Conservation (phyloP, 2,888 invertebrate species). For the Tinea trinotella region DNA sequence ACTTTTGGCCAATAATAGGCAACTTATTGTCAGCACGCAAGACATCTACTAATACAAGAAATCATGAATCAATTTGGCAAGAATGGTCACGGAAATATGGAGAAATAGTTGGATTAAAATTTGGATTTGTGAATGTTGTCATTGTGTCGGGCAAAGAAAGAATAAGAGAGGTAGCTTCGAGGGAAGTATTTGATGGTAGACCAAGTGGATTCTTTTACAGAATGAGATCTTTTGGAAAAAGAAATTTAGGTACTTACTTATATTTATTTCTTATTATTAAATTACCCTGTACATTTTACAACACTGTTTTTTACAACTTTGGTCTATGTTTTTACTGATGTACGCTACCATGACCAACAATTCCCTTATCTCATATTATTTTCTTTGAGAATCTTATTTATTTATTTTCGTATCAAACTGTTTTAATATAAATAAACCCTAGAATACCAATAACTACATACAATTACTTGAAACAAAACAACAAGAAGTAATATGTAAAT, state of each 20-base stretch:
- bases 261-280: too few relatives aligned
- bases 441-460: too few relatives aligned
- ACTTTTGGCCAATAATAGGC: slow-evolving; percentile 45
- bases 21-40: slow-evolving; percentile 45
- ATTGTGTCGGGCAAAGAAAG: slow-evolving; percentile 74
- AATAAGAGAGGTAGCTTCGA: slow-evolving; percentile 74
- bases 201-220: slow-evolving; percentile 81
- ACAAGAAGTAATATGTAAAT: too few relatives aligned
- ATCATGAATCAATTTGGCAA: slow-evolving; percentile 74
- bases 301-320: too few relatives aligned
- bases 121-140: slow-evolving; percentile 75
- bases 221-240: slow-evolving; percentile 77
- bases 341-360: too few relatives aligned
- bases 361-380: too few relatives aligned
- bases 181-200: slow-evolving; percentile 79
- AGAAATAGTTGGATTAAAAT: slow-evolving; percentile 74
- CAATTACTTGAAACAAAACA: too few relatives aligned
- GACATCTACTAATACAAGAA: slow-evolving; percentile 38
- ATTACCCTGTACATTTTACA: too few relatives aligned
- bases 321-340: too few relatives aligned
- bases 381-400: too few relatives aligned
- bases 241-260: slow-evolving; percentile 48
- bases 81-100: slow-evolving; percentile 74
- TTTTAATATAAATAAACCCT: too few relatives aligned
- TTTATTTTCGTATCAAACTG: too few relatives aligned